These are phyloP conservation scores for Paratrypauchen microcephalus DNA, from an alignment of 2,797 vertebrate genomes.

Conservation along the genomic window DNA sequence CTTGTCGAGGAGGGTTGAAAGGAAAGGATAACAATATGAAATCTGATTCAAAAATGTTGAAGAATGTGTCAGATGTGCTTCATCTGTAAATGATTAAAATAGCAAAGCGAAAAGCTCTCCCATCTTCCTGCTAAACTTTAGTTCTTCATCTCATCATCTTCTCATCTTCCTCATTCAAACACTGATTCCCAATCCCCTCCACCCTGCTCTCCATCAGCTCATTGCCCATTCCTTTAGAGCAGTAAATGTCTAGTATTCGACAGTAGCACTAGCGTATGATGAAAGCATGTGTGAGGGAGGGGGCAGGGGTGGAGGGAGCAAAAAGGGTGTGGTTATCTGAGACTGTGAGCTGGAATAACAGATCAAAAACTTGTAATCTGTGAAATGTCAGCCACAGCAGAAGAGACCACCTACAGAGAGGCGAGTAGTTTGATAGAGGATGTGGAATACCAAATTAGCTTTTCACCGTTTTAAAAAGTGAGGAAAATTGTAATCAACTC, in stretches of 20 bases:
- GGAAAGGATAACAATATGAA: slow-evolving; percentile 11
- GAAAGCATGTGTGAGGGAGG: slow-evolving; percentile 53
- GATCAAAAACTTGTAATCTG: slow-evolving; percentile 66
- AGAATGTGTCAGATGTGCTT: neutral
- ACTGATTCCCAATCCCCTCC: slow-evolving; percentile 14
- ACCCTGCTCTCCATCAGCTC: slow-evolving; percentile 50
- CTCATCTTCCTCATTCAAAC: slow-evolving; percentile 23
- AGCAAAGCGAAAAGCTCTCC: slow-evolving; percentile 7
- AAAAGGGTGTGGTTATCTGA: slow-evolving; percentile 51
- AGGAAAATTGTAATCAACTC: neutral
- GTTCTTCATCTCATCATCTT: slow-evolving; percentile 22
- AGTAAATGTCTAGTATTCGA: slow-evolving; percentile 42
- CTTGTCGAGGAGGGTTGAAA: neutral
- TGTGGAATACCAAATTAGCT: slow-evolving; percentile 15
- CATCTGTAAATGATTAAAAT: slow-evolving; percentile 17
- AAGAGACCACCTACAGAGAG: slow-evolving; percentile 22
- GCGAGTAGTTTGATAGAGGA: neutral
- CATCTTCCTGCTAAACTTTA: slow-evolving; percentile 8
- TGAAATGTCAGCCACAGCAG: slow-evolving; percentile 58
- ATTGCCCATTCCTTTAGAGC: slow-evolving; percentile 65
- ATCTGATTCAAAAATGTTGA: slow-evolving; percentile 9
- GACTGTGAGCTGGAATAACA: slow-evolving; percentile 63
- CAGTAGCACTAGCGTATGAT: slow-evolving; percentile 50
- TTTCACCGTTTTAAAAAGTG: slow-evolving; percentile 2
- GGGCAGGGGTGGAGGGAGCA: slow-evolving; percentile 15